phyloP scores from a whole-genome alignment of 2,888 invertebrate species.

The Drosophila suboccidentalis region DNA sequence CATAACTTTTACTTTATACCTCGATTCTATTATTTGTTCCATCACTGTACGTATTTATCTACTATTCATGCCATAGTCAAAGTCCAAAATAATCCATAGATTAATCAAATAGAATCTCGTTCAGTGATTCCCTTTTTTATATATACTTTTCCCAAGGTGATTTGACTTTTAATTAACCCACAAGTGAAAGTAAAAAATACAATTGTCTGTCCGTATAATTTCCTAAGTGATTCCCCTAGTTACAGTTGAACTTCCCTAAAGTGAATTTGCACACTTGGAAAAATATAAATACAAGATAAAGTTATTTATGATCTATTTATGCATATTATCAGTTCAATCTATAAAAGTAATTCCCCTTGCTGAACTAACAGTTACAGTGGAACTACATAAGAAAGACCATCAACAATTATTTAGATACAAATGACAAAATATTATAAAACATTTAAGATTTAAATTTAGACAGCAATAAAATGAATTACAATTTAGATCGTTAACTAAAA shows the following conservation, averaged over 20 bases:
- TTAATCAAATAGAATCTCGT: neutral
- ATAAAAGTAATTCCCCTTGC: neutral
- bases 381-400: neutral
- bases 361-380: neutral
- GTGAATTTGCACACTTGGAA: neutral
- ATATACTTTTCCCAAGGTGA: neutral
- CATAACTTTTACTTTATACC: too few species aligned
- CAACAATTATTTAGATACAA: too few species aligned
- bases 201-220: conserved; percentile 4
- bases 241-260: neutral
- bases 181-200: conserved; percentile 16
- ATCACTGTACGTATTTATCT: neutral
- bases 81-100: conserved; percentile 1
- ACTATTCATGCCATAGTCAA: conserved; percentile 1
- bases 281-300: too few species aligned
- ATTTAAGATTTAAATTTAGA: neutral
- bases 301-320: neutral
- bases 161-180: conserved; percentile 10
- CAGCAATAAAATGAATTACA: neutral
- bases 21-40: too few species aligned
- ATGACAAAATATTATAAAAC: neutral
- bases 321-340: neutral
- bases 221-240: conserved; percentile 7
- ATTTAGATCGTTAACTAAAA: neutral
- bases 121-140: conserved; percentile 18